Conservation (phyloP, 37 sponge, comb jelly and placozoan genomes). For the Mnemiopsis leidyi region DNA sequence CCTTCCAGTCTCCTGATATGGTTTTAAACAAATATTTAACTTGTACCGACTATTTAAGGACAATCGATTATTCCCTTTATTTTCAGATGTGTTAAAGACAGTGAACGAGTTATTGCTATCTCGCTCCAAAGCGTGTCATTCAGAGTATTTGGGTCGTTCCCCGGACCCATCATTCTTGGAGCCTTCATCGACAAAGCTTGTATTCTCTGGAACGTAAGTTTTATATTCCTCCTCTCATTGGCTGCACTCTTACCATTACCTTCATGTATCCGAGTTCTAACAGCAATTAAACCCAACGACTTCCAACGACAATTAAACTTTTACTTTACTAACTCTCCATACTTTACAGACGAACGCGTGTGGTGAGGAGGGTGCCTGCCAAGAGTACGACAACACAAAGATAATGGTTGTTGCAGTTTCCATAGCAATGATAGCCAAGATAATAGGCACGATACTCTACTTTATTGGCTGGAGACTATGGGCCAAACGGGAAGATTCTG, state of each 20-base stretch:
- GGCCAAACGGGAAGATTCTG: neutral
- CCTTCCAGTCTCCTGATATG: too few relatives aligned
- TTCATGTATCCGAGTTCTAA: too few relatives aligned
- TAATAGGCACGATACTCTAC: constrained; percentile 22
- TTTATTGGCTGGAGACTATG: constrained; percentile 47
- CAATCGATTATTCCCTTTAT: too few relatives aligned
- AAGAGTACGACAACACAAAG: constrained; percentile 43
- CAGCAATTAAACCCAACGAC: too few relatives aligned
- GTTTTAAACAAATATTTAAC: too few relatives aligned
- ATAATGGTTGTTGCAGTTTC: neutral
- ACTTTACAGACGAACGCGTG: constrained; percentile 39
- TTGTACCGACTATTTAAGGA: too few relatives aligned
- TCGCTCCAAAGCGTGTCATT: constrained; percentile 19
- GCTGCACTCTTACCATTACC: too few relatives aligned
- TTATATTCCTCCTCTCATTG: neutral
- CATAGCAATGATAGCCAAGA: constrained; percentile 41
- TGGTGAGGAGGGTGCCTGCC: constrained; percentile 47
- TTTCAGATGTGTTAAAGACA: constrained; percentile 58
- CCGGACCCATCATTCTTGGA: constrained; percentile 52
- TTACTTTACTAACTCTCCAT: too few relatives aligned
- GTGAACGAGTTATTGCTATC: constrained; percentile 56
- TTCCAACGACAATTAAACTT: too few relatives aligned
- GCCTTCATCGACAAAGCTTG: constrained; percentile 47
- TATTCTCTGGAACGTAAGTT: constrained; percentile 57
- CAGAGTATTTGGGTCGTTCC: constrained; percentile 45